Conservation (phyloP, 2,888 invertebrate genomes). For the Pachycephus smyrnensis region DNA sequence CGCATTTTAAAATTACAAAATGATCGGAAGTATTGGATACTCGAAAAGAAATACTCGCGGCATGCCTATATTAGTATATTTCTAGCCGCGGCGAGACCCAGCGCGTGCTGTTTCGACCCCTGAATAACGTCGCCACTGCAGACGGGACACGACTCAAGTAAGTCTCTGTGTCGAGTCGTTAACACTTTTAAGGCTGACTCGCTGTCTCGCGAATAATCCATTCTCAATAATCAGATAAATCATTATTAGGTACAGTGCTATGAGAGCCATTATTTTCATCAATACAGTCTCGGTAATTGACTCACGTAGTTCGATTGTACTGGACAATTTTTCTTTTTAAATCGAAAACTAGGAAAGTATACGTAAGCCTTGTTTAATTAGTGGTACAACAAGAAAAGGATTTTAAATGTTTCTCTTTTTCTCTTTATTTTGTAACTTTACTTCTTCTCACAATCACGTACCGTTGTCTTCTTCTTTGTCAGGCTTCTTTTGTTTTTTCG, state of each 20-base stretch:
- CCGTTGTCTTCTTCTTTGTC: background rate
- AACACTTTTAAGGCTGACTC: slow-evolving; percentile 30
- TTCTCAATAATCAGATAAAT: background rate
- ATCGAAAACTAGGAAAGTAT: background rate
- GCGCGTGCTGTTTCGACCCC: slow-evolving; percentile 79
- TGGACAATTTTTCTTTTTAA: background rate
- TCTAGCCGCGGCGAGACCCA: slow-evolving; percentile 80
- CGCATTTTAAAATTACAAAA: background rate
- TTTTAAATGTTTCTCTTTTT: too few relatives aligned
- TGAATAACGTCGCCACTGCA: slow-evolving; percentile 78
- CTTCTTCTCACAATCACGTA: background rate
- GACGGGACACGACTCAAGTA: slow-evolving; percentile 79
- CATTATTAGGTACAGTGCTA: background rate
- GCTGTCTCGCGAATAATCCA: background rate
- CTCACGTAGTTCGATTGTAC: background rate
- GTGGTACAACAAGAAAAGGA: background rate
- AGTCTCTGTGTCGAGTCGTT: slow-evolving; percentile 67
- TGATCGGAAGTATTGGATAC: slow-evolving; percentile 4
- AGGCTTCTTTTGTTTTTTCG: background rate
- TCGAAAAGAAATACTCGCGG: slow-evolving; percentile 42
- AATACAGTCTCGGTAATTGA: background rate
- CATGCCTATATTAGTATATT: slow-evolving; percentile 63
- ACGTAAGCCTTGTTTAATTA: background rate
- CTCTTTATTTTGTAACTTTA: background rate
- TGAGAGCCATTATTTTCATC: background rate